Conservation (phyloP, 2,888 invertebrate genomes). For the Hymenopus coronatus region DNA sequence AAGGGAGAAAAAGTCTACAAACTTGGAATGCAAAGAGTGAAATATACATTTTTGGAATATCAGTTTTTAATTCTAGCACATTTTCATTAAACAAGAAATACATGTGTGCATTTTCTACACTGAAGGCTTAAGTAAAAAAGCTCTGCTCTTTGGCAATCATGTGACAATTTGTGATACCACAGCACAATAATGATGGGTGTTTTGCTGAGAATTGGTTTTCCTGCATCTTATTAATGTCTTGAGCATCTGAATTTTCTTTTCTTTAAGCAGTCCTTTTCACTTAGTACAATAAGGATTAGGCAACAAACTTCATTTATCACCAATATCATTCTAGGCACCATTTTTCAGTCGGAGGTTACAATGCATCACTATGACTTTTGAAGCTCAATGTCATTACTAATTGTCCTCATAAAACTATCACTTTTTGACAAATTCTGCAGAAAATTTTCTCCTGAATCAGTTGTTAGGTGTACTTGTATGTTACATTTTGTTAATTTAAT, state of each 20-base stretch:
- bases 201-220: neutral
- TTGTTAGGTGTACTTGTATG: neutral
- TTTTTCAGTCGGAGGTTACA: neutral
- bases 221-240: neutral
- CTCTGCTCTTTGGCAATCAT: neutral
- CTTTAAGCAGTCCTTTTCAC: neutral
- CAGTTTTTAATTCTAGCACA: neutral
- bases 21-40: neutral
- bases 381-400: neutral
- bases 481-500: neutral
- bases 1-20: neutral
- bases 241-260: neutral
- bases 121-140: neutral
- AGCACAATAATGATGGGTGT: neutral
- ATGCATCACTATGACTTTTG: neutral
- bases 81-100: neutral
- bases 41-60: neutral
- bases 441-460: neutral
- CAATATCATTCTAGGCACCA: neutral
- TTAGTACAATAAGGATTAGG: neutral
- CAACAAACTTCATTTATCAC: neutral
- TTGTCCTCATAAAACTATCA: neutral
- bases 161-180: neutral
- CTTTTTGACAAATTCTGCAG: neutral
- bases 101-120: neutral